Conservation (phyloP, 2,113 vertebrate genomes). For the Ammodytes dubius region DNA sequence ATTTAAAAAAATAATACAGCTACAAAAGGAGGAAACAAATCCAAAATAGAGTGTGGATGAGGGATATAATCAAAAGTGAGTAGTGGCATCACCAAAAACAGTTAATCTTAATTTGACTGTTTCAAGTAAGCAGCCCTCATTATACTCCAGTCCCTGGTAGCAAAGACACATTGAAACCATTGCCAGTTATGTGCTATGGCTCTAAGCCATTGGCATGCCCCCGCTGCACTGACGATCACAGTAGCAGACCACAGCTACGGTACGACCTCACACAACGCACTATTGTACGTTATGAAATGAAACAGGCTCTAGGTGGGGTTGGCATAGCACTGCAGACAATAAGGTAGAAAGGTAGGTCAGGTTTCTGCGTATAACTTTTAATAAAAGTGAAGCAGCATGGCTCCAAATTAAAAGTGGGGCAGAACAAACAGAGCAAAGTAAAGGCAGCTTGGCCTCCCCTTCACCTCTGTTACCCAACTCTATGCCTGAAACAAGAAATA, state of each 20-base stretch:
- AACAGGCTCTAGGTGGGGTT: constrained; percentile 72
- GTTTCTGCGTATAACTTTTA: constrained; percentile 60
- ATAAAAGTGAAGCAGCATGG: constrained; percentile 66
- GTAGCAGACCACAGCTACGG: constrained; percentile 35
- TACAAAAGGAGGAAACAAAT: constrained; percentile 26
- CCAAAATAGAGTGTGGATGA: constrained; percentile 38
- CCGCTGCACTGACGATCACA: constrained; percentile 34
- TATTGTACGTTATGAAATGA: constrained; percentile 54
- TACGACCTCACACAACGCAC: constrained; percentile 59
- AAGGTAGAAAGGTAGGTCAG: constrained; percentile 54
- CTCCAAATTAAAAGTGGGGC: constrained; percentile 69
- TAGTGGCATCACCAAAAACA: constrained; percentile 31
- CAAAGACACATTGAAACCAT: constrained; percentile 39
- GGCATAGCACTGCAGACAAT: constrained; percentile 72
- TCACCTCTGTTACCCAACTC: constrained; percentile 48
- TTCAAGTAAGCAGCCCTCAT: constrained; percentile 8
- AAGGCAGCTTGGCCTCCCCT: constrained; percentile 53
- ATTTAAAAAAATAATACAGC: constrained; percentile 35
- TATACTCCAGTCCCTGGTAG: constrained; percentile 4
- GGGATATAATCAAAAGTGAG: constrained; percentile 42
- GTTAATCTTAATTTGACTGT: constrained; percentile 34
- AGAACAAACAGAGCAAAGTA: constrained; percentile 45
- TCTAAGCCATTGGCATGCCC: constrained; percentile 24
- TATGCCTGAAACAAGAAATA: constrained; percentile 31
- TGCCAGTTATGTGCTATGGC: constrained; percentile 32